phyloP scores from a whole-genome alignment of 2,797 vertebrate species.

The Propithecus deckenii region DNA sequence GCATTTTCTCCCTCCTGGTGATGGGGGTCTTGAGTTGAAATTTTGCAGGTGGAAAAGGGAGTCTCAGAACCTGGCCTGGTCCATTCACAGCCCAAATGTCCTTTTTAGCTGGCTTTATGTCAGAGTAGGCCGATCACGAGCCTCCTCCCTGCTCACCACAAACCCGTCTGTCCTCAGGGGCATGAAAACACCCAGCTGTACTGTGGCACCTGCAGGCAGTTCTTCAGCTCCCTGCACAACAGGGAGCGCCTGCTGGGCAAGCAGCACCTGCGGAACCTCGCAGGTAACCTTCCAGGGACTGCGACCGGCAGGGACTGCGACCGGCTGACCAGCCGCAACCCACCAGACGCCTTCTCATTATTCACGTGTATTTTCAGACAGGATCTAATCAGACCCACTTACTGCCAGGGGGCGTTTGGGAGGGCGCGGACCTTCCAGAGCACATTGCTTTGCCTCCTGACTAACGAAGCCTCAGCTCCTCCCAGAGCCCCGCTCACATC shows the following conservation, averaged over 20 bases:
- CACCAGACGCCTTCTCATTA: accelerated
- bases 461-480: not conserved
- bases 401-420: not conserved
- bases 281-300: not conserved
- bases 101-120: not conserved
- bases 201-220: constrained; percentile 52
- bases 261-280: constrained; percentile 58
- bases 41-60: not conserved
- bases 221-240: constrained; percentile 61
- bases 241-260: constrained; percentile 59
- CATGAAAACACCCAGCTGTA: constrained; percentile 9
- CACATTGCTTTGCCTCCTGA: not conserved
- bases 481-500: not conserved
- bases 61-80: not conserved
- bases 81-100: accelerated
- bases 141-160: not conserved
- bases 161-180: not conserved
- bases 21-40: not conserved
- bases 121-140: accelerated
- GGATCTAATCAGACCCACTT: not conserved
- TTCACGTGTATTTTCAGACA: not conserved
- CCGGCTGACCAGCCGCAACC: not conserved
- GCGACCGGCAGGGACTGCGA: no score
- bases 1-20: accelerated
- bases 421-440: not conserved